A percentile compares a stretch with the other conserved stretches of the same genome.
Conservation (phyloP, 30 jellyfish, hydroid and myxozoan species). For the Chironex yamaguchii region DNA sequence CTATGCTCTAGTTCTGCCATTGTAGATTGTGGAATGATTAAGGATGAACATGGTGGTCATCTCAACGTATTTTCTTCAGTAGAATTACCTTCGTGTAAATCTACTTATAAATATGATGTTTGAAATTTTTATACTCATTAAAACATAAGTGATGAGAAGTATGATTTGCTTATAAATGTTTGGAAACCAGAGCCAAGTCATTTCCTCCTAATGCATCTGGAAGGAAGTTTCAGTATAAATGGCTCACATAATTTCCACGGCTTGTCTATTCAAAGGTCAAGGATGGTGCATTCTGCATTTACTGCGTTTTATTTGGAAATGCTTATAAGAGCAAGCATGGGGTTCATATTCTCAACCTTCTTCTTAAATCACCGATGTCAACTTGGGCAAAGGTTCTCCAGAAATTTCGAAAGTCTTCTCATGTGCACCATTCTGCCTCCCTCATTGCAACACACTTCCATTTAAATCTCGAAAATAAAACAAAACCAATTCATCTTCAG, state of each 20-base stretch:
- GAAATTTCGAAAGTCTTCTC: not conserved
- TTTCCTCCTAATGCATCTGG: constrained; percentile 42
- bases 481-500: constrained; percentile 6
- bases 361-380: constrained; percentile 25
- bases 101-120: constrained; percentile 3
- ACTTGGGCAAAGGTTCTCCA: constrained; percentile 23
- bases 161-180: constrained; percentile 6
- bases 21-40: no score
- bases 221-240: constrained; percentile 35
- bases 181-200: constrained; percentile 16
- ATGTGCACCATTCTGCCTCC: constrained; percentile 24
- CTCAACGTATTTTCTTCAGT: no score
- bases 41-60: no score
- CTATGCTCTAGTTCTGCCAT: no score
- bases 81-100: no score
- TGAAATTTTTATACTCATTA: not conserved
- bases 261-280: constrained; percentile 33
- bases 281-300: constrained; percentile 78
- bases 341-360: constrained; percentile 3
- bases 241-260: constrained; percentile 56
- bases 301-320: constrained; percentile 56
- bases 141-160: not conserved
- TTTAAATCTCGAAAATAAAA: not conserved
- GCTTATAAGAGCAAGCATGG: constrained; percentile 7
- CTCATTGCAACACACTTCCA: constrained; percentile 12